Base-by-base conservation (phyloP, 2,888 invertebrate genomes). In the Gnatocerus cornutus region DNA sequence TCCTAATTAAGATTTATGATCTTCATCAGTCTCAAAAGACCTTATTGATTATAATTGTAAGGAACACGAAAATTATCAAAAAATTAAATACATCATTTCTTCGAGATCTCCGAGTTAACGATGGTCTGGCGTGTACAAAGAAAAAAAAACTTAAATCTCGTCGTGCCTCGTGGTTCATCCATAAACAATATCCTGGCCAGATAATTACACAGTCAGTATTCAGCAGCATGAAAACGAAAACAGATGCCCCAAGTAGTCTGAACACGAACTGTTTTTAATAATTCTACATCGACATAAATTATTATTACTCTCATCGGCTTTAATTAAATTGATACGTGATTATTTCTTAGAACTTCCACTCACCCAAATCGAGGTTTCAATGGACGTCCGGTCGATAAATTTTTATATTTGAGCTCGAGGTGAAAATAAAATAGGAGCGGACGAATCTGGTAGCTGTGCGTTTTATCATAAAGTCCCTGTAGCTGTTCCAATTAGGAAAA, bases 321-420 rank as follows among this genome's bases (percentile, higher is more conserved):
- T 61, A 61, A 61, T 61, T 61, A 61, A 50, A 61, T 61, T 61
- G 61, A 50, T 48, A 61, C 50, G 61, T 48, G 61, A 58, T 58
- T 45, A 14, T 45, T 45, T 45, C 58, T 9, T 21, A n/a, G 48
- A 50, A 50, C 0, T 12, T 29, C 29, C 48, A 50, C 48, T 29
- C 48, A 10, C n/a, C 29, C 29, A 50, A 50, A 46, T 46, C 21
- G 21, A 46, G 8, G 8, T 16, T 46, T 16, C 46, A 46, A 16
- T 46, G 21, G 21, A 16, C 14, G 21, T 13, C 46, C 55, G 14
- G 13, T 37, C 55, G 13, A 55, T 55, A 55, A 55, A 55, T 55
- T 33, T 55, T 12, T 52, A 16, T 27, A 43, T 43, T 43, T 43
- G 7, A 48, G 48, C 48, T 27, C 48, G 48, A 48, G 43, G 43